phyloP scores from a whole-genome alignment of 2,888 invertebrate genomes.

The Mimachlamys varia region DNA sequence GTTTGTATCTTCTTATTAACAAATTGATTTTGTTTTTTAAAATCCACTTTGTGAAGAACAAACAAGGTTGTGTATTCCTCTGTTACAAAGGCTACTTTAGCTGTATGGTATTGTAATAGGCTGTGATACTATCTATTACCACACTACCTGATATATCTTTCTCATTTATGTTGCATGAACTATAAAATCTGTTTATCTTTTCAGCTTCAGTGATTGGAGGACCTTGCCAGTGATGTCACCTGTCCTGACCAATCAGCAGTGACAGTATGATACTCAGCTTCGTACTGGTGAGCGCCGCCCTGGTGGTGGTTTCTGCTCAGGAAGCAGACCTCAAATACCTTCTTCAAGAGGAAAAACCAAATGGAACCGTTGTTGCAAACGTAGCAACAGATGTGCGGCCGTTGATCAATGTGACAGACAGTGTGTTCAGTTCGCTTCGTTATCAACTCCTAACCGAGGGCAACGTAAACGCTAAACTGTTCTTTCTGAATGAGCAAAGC shows the following conservation, averaged over 20 bases:
- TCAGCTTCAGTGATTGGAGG: neutral
- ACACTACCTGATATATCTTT: too few species aligned
- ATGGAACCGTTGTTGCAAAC: slow-evolving; percentile 19
- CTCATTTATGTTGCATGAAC: too few species aligned
- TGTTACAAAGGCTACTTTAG: too few species aligned
- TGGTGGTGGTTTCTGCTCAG: neutral
- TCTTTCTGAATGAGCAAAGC: slow-evolving; percentile 65
- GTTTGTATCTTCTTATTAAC: too few species aligned
- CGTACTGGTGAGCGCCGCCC: neutral
- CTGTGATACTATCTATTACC: too few species aligned
- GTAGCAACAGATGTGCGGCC: neutral
- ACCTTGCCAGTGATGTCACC: neutral
- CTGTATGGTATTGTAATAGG: too few species aligned
- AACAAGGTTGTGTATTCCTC: too few species aligned
- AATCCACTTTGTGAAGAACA: too few species aligned
- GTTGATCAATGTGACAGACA: neutral
- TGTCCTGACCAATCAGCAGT: neutral
- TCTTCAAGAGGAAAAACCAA: slow-evolving; percentile 2
- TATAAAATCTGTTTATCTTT: neutral
- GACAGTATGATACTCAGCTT: neutral
- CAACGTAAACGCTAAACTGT: slow-evolving; percentile 58
- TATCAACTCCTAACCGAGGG: slow-evolving; percentile 59
- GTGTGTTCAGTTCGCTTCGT: slow-evolving; percentile 46
- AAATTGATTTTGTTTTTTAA: too few species aligned
- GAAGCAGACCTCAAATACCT: neutral